phyloP scores from a whole-genome alignment of 2,797 vertebrate species.

The Nyctalus aviator region DNA sequence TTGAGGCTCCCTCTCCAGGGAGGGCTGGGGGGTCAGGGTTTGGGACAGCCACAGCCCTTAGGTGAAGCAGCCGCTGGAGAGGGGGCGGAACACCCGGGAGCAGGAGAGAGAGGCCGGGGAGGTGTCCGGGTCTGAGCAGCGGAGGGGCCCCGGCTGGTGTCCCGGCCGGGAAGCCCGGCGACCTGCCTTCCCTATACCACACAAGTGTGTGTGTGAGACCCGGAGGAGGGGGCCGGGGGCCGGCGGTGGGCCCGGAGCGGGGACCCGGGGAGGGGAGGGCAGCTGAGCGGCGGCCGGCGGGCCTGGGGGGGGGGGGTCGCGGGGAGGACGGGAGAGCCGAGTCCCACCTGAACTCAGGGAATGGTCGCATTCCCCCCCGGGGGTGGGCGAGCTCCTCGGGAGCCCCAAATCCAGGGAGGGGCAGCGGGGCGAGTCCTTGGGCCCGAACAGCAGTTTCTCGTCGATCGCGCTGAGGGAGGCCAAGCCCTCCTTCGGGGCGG shows the following conservation, averaged over 20 bases:
- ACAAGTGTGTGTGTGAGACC: not conserved
- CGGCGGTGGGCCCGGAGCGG: not conserved
- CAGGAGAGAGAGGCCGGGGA: not conserved
- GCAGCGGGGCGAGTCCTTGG: not conserved
- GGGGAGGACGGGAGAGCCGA: not conserved
- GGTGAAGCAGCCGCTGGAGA: not conserved
- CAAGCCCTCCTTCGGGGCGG: conserved; percentile 49
- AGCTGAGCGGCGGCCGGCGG: not conserved
- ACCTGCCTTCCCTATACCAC: not conserved
- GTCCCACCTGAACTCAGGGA: conserved; percentile 50
- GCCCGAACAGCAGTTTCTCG: not conserved
- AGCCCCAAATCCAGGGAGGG: not conserved
- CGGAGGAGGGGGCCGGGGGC: not conserved
- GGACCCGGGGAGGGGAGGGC: not conserved
- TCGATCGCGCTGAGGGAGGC: not conserved
- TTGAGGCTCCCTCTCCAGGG: not conserved
- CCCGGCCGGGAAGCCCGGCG: not conserved
- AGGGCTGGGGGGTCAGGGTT: not conserved
- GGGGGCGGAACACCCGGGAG: not conserved
- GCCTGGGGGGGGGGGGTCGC: not conserved
- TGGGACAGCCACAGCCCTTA: not conserved
- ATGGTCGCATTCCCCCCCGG: not conserved
- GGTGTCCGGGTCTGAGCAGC: fast-evolving
- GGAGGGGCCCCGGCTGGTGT: not conserved
- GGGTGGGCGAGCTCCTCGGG: not conserved